These are phyloP conservation scores for Phoxinus phoxinus DNA, from an alignment of 2,113 vertebrate species.

Conservation along the genomic window DNA sequence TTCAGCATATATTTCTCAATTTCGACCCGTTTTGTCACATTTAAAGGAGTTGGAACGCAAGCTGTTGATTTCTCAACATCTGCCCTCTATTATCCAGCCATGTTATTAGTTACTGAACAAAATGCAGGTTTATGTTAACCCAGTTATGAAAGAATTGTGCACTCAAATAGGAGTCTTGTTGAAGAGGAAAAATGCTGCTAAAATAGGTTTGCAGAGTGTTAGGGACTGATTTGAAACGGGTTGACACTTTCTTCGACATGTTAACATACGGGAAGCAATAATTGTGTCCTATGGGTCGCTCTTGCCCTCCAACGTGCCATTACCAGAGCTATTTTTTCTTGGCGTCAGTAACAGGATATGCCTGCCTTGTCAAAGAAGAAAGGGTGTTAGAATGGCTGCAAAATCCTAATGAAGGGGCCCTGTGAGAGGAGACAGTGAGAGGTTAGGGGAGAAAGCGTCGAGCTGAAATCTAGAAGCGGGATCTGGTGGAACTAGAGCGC, in stretches of 20 bases:
- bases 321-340: conserved; percentile 49
- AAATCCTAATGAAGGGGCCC: conserved; percentile 59
- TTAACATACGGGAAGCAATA: conserved; percentile 61
- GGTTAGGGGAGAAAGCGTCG: conserved; percentile 23
- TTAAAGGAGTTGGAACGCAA: not conserved
- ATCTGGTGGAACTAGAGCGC: conserved; percentile 33
- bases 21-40: conserved; percentile 20
- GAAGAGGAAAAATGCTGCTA: conserved; percentile 23
- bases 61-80: not conserved
- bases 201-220: conserved; percentile 48
- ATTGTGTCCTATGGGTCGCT: conserved; percentile 61
- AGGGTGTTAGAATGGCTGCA: conserved; percentile 58
- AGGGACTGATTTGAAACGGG: conserved; percentile 52
- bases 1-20: conserved; percentile 30
- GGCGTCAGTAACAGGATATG: conserved; percentile 57
- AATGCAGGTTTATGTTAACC: conserved; percentile 18
- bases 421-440: conserved; percentile 45
- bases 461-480: conserved; percentile 31
- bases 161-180: not conserved
- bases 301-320: conserved; percentile 51
- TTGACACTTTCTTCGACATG: conserved; percentile 58
- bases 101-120: not conserved
- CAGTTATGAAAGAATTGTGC: conserved; percentile 12
- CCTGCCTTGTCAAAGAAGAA: conserved; percentile 58
- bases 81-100: not conserved